A percentile compares a stretch with the other conserved stretches of the same genome.
Evolutionary conservation across 2,888 invertebrate genomes (phyloP).

Genomic region (Drosophila anomelani): DNA sequence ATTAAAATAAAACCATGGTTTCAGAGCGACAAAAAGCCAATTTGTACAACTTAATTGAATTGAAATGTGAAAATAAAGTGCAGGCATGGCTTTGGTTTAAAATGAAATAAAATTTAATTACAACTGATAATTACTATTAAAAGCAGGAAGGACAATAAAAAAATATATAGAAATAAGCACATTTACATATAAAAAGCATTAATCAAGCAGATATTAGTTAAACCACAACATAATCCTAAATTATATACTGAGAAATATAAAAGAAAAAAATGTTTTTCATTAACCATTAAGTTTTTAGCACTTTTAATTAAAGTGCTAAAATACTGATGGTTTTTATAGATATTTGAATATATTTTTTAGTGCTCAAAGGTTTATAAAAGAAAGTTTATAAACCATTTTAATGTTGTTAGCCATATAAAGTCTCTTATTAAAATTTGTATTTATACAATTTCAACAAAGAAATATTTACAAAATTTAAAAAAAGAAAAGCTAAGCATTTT

Average conservation of each 20-base stretch:
- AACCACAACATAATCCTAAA: neutral
- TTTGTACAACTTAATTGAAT: constrained; percentile 16
- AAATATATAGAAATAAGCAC: too few relatives aligned
- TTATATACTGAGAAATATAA: neutral
- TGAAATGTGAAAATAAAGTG: neutral
- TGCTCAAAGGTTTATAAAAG: neutral
- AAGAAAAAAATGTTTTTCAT: neutral
- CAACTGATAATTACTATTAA: neutral
- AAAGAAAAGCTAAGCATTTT: neutral
- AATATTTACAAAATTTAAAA: neutral
- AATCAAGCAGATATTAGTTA: neutral
- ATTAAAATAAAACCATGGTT: neutral
- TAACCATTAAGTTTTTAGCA: neutral
- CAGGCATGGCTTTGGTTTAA: neutral
- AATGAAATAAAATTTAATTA: neutral
- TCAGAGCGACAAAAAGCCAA: constrained; percentile 1
- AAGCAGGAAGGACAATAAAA: neutral
- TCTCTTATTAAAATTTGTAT: too few relatives aligned
- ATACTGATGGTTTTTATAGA: too few relatives aligned
- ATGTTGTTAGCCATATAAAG: neutral
- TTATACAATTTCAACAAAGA: neutral
- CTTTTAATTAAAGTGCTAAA: neutral
- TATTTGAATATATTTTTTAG: neutral
- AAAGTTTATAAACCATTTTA: neutral
- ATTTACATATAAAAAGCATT: neutral